Base-by-base conservation (phyloP, 2,888 invertebrate species). In the Nycteola revayana region DNA sequence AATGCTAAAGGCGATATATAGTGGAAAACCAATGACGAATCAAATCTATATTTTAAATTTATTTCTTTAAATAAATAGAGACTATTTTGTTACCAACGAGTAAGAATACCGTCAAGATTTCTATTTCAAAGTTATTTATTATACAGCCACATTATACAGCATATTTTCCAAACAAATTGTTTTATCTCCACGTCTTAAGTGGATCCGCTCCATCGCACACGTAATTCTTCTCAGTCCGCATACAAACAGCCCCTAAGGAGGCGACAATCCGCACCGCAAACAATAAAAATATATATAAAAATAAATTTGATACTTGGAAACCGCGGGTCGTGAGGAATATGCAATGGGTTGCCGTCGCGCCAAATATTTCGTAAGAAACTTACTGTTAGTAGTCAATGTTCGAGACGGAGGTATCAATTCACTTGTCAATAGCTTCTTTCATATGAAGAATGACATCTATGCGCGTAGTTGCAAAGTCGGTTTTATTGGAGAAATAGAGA, bases 281-380 rank as follows among this genome's bases (percentile, higher is more conserved):
- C 84, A 83, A 84, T 84, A 85, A 86, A 83, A 81, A 78, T 81
- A 79, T 79, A 82, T 78, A 82, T 85, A 83, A 83, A 83, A 83
- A 81, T 85, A 83, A 80, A 85, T 84, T 81, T 81, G 81, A 77
- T 81, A 78, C 77, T 77, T 70, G 59, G 65, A 58, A 69, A 66
- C 65, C 65, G 73, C 57, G 67, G 66, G 64, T 72, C 69, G 67
- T 65, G 70, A 70, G 66, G 64, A 75, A 77, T 79, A 75, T 74
- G 74, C 73, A 68, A 77, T 75, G 49, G 62, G 36, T 54, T 54
- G 52, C 38, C 39, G 49, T 21, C 7, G 21, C 3, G n/a, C 3
- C n/a, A 42, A 45, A 49, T 44, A 47, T 64, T 60, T 59, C 51
- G 57, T 49, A 51, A 56, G 56, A 39, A 49, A 28, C 35, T 40